Conservation (phyloP, 2,888 invertebrate genomes). For the Morpho achilles region DNA sequence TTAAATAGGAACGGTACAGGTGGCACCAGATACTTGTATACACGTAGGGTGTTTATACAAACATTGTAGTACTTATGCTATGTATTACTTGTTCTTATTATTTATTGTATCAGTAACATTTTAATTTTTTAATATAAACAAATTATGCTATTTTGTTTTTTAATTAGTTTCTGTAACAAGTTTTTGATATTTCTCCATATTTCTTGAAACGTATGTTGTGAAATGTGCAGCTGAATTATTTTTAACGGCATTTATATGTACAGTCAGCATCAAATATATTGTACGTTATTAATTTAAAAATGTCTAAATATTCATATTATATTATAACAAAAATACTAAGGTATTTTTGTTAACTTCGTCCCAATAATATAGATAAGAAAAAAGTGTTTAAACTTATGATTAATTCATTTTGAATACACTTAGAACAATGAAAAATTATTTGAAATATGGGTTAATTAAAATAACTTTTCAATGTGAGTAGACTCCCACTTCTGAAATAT, state of each 20-base stretch:
- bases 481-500: no score
- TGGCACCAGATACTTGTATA: slow-evolving; percentile 9
- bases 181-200: background rate
- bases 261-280: background rate
- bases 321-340: no score
- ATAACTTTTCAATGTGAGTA: no score
- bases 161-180: no score
- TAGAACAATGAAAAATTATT: no score
- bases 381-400: no score
- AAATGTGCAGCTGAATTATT: slow-evolving; percentile 3
- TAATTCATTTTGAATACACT: no score
- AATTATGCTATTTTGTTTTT: background rate
- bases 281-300: background rate
- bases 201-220: slow-evolving; percentile 8
- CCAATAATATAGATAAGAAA: no score
- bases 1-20: slow-evolving; percentile 14
- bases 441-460: no score
- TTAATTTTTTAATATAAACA: background rate
- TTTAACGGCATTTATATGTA: slow-evolving; percentile 1
- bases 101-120: background rate
- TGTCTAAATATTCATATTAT: background rate
- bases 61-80: background rate
- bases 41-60: slow-evolving; percentile 4
- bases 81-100: background rate
- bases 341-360: no score